Evolutionary conservation across 2,797 vertebrate species (phyloP), one percentile per base, ranked within the genome.

Genomic region (Melanotaenia parkinsoni): DNA sequence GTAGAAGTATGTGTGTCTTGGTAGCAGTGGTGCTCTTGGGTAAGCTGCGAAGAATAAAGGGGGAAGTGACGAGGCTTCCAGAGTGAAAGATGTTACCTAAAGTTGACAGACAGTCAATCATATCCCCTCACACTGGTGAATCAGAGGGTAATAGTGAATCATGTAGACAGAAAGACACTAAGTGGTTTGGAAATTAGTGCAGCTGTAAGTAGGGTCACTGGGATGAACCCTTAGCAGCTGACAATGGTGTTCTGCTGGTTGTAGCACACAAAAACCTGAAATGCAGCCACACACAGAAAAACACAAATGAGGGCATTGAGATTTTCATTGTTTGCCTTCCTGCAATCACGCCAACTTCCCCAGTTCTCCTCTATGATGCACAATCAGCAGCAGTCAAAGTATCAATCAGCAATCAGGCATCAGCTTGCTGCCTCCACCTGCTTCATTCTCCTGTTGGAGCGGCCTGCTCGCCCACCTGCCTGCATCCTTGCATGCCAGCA

Each of bases 351-450:
- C 26, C 4, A 1, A 28, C 59, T 53, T 64, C 63, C 58, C 40
- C 74, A 16, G 30, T 38, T 75, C 74, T 64, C 60, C 67, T 38
- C 76, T 67, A 43, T 50, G 70, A 51, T 54, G 77, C 74, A 73
- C 90, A 89, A 85, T 89, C 89, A 89, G 85, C 1, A 11, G 40
- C 76, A 80, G 80, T 80, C 77, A 81, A 70, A 72, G 76, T 45
- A 80, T 87, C 84, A 87, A 89, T 92, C 89, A 89, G 83, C 74
- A 92, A 88, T 86, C 88, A 85, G 79, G 57, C 67, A 28, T 77
- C 76, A 9, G 69, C 79, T 66, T 75, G 64, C 74, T 60, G 61
- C 64, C 71, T 68, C 69, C 13, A 20, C 45, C 45, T 47, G 45
- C 45, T 47, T 47, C 45, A 20, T 47, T 47, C 45, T 72, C 62